Conservation (phyloP, 2,113 vertebrate species). For the Manacus vitellinus region DNA sequence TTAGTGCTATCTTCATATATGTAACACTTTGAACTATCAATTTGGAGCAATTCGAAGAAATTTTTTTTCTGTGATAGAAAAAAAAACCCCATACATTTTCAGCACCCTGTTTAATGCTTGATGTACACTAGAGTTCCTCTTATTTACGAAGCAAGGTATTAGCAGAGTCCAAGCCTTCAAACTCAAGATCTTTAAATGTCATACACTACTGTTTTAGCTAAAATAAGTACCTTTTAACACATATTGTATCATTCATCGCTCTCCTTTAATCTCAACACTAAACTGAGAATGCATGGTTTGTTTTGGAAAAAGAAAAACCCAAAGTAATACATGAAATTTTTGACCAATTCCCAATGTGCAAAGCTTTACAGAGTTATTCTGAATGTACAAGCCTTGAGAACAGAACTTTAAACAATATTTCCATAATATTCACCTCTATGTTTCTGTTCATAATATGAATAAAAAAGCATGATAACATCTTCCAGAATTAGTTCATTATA, state of each 20-base stretch:
- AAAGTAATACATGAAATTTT: background rate
- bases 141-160: background rate
- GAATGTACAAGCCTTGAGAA: background rate
- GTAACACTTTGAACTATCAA: background rate
- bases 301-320: background rate
- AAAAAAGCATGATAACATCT: background rate
- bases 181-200: background rate
- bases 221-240: background rate
- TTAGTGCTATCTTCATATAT: background rate
- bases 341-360: background rate
- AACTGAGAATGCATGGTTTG: background rate
- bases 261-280: background rate
- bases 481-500: background rate
- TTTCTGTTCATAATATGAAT: background rate
- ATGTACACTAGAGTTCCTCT: background rate
- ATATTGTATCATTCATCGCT: background rate
- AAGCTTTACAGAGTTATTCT: background rate
- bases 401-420: background rate
- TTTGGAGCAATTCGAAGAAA: background rate
- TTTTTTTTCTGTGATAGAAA: background rate
- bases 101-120: background rate
- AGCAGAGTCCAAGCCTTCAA: background rate
- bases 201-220: background rate
- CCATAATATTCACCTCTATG: background rate
- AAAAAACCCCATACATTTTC: background rate